Evolutionary conservation across 2,113 vertebrate species (phyloP), one percentile per base, ranked within the genome.

Genomic region (Percina caprodes): DNA sequence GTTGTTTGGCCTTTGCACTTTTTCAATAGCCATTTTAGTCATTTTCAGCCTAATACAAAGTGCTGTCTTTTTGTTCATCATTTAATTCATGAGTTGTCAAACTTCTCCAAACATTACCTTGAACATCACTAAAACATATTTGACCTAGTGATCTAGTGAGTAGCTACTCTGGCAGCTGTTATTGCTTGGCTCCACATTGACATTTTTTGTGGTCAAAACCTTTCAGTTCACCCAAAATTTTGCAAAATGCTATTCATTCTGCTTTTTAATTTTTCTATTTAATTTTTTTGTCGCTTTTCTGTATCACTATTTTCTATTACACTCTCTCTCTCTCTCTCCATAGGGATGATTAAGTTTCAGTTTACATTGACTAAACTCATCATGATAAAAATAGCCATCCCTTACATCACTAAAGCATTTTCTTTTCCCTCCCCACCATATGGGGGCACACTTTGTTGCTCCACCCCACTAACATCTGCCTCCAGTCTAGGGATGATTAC

Each of bases 401-500:
- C 19, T n/a, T 1, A 10, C 52, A 59, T 19, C 26, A 12, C 54
- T 42, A n/a, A 39, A 39, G 42, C 56, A 55, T 65, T 83, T 71
- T 46, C 19, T 65, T 83, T 71, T 46, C 19, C 24, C 19, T 74
- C 60, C 73, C 42, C 48, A 62, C 83, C 83, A 88, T 61, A 35
- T 21, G 60, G 35, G 61, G 85, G 82, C 69, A 45, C 2, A 74
- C 76, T 65, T 42, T 74, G 45, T 74, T 84, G 35, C 52, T 81
- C 52, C 48, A 60, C 55, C 67, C 56, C 54, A 82, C 83, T 86
- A 80, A 78, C 74, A 66, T 72, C 54, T 63, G 72, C 79, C 79
- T 74, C 46, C 23, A 58, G 75, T 75, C 35, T 33, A n/a, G 1
- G 35, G 63, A 54, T 89, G 78, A 89, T 91, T 87, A 84, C 16